phyloP scores from a whole-genome alignment of 2,113 vertebrate species.

The Oriolus oriolus region DNA sequence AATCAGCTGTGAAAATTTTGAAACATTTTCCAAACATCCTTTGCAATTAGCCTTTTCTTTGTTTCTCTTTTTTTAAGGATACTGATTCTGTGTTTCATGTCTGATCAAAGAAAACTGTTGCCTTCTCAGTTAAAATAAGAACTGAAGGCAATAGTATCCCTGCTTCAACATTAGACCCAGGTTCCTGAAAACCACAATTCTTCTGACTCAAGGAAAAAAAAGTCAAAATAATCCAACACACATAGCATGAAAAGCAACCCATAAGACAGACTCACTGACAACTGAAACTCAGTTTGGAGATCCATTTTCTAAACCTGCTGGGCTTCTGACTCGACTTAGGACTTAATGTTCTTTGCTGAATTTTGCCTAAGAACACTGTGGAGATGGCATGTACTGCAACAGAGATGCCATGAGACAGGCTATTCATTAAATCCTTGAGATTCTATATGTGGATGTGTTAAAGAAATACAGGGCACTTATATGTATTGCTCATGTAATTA shows the following conservation, averaged over 20 bases:
- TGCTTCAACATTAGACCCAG: not conserved
- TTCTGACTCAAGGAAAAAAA: not conserved
- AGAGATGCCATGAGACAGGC: too few relatives aligned
- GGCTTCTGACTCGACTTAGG: not conserved
- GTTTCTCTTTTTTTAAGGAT: not conserved
- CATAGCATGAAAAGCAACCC: fast-evolving
- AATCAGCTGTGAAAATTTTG: not conserved
- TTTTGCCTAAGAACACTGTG: not conserved
- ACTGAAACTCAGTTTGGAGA: not conserved
- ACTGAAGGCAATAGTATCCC: not conserved
- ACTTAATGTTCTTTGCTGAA: not conserved
- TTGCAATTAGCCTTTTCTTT: not conserved
- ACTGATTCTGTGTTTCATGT: not conserved
- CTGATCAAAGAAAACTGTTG: not conserved
- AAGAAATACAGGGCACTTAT: not conserved
- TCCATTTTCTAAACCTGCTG: not conserved
- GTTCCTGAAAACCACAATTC: not conserved
- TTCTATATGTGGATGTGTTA: not conserved
- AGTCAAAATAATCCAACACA: not conserved
- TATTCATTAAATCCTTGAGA: not conserved
- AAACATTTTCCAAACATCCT: not conserved
- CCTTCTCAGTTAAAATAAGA: not conserved
- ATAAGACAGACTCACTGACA: not conserved
- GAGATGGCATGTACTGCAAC: not conserved
- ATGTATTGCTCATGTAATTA: not conserved